Evolutionary conservation across 2,797 vertebrate genomes (phyloP), one percentile per base, ranked within the genome.

Genomic region (Astyanax mexicanus): DNA sequence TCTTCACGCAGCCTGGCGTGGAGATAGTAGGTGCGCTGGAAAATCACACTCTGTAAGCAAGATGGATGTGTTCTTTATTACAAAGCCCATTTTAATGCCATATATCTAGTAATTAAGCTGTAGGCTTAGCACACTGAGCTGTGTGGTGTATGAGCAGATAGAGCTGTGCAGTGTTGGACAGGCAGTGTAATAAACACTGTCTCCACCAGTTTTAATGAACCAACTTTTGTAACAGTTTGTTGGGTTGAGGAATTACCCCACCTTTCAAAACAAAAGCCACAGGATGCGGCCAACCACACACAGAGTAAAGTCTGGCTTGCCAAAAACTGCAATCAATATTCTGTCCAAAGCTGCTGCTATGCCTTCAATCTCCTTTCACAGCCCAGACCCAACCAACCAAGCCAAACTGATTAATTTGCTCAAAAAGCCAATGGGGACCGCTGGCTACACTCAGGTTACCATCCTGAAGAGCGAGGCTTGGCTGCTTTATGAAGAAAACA

Each of bases 281-380:
- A 29, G 73, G 51, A 51, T 76, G 47, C 49, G 25, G 60, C 62
- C 55, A 64, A 51, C 64, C 54, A 38, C 44, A 23, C 54, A 38
- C 44, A 23, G 32, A 38, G 38, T 17, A 19, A n/a, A 60, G 69
- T 35, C 1, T 21, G 62, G 47, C n/a, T 61, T 70, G 51, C 78
- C 64, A 75, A 69, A 51, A 62, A 49, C 65, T 65, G 52, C 61
- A 70, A 77, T 81, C 79, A 71, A 77, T 81, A 71, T 57, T 37
- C 23, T 66, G 58, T 73, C 40, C 60, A 76, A 73, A 76, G 66
- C 55, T 81, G 65, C 68, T 47, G 47, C 65, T 58, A n/a, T n/a
- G n/a, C n/a, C n/a, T n/a, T n/a, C n/a, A n/a, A n/a, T 69, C 32
- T 23, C 75, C 52, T 73, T 80, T 55, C 66, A 32, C 19, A 66